Evolutionary conservation across 2,888 invertebrate species (phyloP).

Genomic region (Augochlorella aurata): DNA sequence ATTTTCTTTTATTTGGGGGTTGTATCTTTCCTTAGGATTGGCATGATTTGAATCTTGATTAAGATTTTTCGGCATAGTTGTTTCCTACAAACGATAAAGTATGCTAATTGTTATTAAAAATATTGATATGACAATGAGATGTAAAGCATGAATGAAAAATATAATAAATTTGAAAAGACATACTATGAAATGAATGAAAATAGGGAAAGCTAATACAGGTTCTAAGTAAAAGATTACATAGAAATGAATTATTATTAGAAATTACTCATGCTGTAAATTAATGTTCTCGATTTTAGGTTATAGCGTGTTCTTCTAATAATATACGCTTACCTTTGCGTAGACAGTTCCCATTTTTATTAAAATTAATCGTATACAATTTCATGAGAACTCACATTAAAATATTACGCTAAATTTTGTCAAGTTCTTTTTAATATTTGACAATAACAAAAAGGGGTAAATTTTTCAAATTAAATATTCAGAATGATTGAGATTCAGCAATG

Average conservation of each 20-base stretch:
- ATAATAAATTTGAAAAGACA: neutral
- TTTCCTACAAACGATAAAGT: conserved; percentile 62
- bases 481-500: conserved; percentile 26
- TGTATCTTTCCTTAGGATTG: conserved; percentile 31
- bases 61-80: conserved; percentile 55
- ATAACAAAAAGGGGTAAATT: conserved; percentile 16
- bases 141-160: neutral
- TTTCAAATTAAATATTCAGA: conserved; percentile 48
- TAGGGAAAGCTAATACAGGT: conserved; percentile 8
- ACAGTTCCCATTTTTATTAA: conserved; percentile 80
- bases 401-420: conserved; percentile 39
- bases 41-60: conserved; percentile 44
- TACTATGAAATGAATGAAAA: neutral
- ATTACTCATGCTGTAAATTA: conserved; percentile 59
- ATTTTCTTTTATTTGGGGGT: conserved; percentile 29
- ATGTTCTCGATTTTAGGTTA: conserved; percentile 55
- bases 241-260: conserved; percentile 62
- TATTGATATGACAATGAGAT: neutral
- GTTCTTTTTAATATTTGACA: conserved; percentile 26
- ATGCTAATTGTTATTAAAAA: neutral
- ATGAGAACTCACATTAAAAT: conserved; percentile 37
- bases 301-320: conserved; percentile 57
- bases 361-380: conserved; percentile 24
- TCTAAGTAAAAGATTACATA: conserved; percentile 6
- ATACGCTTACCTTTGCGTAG: conserved; percentile 79